Evolutionary conservation across 2,888 invertebrate genomes (phyloP).

Genomic region (Polietes domitor): DNA sequence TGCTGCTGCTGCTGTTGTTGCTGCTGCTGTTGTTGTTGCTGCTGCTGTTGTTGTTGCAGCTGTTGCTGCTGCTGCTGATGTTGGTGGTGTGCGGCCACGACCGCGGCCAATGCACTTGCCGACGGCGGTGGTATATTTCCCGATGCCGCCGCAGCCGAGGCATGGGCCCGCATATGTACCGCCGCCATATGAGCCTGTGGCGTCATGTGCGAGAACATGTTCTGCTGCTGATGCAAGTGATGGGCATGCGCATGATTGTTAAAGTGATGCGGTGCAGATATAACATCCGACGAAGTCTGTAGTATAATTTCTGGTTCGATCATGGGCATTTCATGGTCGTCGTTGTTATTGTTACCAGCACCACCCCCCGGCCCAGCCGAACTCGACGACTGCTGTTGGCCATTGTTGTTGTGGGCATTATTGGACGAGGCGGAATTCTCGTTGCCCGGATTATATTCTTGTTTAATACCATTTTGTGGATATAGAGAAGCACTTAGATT

Average conservation of each 20-base stretch:
- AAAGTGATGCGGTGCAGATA: slow-evolving; percentile 75
- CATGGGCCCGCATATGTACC: slow-evolving; percentile 74
- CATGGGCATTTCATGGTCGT: slow-evolving; percentile 74
- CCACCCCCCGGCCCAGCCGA: slow-evolving; percentile 15
- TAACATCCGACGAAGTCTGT: slow-evolving; percentile 76
- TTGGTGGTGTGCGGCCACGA: slow-evolving; percentile 67
- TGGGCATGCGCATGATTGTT: slow-evolving; percentile 73
- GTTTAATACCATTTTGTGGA: slow-evolving; percentile 77
- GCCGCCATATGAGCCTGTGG: slow-evolving; percentile 77
- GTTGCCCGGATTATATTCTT: slow-evolving; percentile 71
- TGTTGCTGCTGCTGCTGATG: slow-evolving; percentile 71
- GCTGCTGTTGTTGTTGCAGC: slow-evolving; percentile 69
- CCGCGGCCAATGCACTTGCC: slow-evolving; percentile 65
- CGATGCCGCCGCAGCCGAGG: slow-evolving; percentile 60
- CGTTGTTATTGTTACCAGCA: slow-evolving; percentile 64
- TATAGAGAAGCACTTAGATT: slow-evolving; percentile 76
- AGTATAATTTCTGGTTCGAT: slow-evolving; percentile 78
- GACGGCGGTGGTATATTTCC: slow-evolving; percentile 70
- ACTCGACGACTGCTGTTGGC: slow-evolving; percentile 45
- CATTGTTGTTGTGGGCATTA: slow-evolving; percentile 52
- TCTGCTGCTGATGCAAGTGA: slow-evolving; percentile 75
- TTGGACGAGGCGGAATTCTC: slow-evolving; percentile 61
- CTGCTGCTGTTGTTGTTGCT: slow-evolving; percentile 68
- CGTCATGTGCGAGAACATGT: slow-evolving; percentile 78
- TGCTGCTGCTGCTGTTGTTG: slow-evolving; percentile 68